These are phyloP conservation scores for Coptodon rendalli DNA, from an alignment of 2,113 vertebrate genomes.

Conservation along the genomic window DNA sequence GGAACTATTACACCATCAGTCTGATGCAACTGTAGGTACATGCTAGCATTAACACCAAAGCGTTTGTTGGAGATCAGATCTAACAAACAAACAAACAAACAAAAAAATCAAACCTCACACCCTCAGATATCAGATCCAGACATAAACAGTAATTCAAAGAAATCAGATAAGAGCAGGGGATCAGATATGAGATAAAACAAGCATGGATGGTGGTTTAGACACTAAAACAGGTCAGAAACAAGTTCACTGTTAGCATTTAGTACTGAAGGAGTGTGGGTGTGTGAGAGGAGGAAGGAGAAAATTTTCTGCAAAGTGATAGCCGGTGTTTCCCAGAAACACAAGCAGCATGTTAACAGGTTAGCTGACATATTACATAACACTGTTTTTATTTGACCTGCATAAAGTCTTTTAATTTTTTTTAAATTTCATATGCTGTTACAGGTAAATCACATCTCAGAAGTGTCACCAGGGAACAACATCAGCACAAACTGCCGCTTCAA, in stretches of 20 bases:
- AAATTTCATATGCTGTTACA: not conserved
- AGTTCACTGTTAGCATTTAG: not conserved
- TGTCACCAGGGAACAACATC: not conserved
- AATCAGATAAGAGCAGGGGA: not conserved
- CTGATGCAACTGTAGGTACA: not conserved
- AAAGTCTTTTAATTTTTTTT: rapidly evolving
- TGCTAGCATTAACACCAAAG: not conserved
- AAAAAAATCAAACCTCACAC: not conserved
- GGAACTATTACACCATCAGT: not conserved
- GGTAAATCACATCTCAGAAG: not conserved
- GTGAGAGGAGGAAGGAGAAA: not conserved
- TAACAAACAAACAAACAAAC: not conserved
- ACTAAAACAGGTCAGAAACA: not conserved
- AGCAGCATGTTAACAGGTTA: not conserved
- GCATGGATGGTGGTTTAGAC: not conserved
- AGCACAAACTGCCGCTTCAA: not conserved
- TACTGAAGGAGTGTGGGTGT: not conserved
- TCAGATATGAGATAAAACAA: not conserved
- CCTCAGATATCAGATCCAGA: not conserved
- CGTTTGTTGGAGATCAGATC: not conserved
- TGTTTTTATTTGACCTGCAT: not conserved
- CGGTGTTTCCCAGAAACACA: not conserved
- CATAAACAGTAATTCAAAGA: not conserved
- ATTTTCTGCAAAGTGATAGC: not conserved
- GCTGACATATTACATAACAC: not conserved